These are phyloP conservation scores for Scaptomyza parva DNA, from an alignment of 2,888 invertebrate species.

Conservation along the genomic window DNA sequence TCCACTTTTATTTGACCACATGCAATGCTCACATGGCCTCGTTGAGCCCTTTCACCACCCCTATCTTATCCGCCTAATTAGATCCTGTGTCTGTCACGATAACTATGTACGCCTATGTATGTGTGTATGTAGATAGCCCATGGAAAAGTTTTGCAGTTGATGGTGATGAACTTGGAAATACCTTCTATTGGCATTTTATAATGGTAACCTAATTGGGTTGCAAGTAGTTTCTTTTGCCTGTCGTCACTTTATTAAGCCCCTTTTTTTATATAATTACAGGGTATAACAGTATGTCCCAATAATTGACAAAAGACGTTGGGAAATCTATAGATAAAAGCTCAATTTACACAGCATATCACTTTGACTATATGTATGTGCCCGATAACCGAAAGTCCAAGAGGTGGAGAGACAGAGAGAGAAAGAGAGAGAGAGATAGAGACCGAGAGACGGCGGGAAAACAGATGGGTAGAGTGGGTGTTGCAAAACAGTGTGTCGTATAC, in stretches of 20 bases:
- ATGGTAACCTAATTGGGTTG: no score
- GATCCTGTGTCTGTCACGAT: conserved; percentile 45
- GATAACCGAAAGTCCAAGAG: conserved; percentile 23
- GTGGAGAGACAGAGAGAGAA: no score
- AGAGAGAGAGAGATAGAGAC: no score
- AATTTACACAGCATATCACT: conserved; percentile 52
- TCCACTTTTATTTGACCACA: conserved; percentile 21
- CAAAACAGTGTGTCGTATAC: conserved; percentile 9
- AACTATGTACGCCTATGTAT: conserved; percentile 16
- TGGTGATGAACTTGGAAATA: not conserved
- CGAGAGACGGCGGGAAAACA: not conserved
- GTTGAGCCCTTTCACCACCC: conserved; percentile 10
- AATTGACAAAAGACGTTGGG: conserved; percentile 44
- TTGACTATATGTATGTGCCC: not conserved
- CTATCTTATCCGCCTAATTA: conserved; percentile 68
- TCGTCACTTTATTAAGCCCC: not conserved
- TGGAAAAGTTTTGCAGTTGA: not conserved
- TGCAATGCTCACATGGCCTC: conserved; percentile 42
- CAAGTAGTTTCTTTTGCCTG: not conserved
- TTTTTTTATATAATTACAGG: not conserved
- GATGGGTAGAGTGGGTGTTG: not conserved
- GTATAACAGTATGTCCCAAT: conserved; percentile 33
- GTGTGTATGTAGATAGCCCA: conserved; percentile 39
- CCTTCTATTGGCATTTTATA: not conserved
- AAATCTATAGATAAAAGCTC: conserved; percentile 55